Percentiles rank a stretch among this genome's conserved stretches.
phyloP scores from a whole-genome alignment of 2,888 invertebrate genomes.

The Diarsia brunnea region DNA sequence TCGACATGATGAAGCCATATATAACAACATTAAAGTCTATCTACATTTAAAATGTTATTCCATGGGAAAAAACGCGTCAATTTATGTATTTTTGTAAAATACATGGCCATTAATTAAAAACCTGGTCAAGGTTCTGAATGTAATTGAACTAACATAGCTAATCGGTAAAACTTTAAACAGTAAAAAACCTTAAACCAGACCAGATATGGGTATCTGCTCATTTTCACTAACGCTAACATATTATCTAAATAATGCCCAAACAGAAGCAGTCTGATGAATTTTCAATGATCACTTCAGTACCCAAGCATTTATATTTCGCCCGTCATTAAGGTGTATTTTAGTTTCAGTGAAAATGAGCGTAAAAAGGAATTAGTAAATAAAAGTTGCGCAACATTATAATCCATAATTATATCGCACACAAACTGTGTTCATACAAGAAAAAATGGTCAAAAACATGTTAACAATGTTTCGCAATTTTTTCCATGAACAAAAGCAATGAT shows the following conservation, averaged over 20 bases:
- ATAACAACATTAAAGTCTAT: too few species aligned
- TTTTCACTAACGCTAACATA: background rate
- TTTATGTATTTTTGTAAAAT: background rate
- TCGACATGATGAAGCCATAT: too few species aligned
- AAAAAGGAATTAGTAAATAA: background rate
- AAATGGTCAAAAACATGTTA: background rate
- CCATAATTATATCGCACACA: background rate
- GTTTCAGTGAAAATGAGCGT: background rate
- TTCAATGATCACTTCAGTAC: background rate
- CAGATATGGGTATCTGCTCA: background rate
- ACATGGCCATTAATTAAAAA: background rate
- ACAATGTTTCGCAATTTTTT: conserved; percentile 1
- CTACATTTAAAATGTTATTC: background rate
- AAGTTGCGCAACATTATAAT: background rate
- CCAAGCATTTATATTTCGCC: background rate
- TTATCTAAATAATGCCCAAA: background rate
- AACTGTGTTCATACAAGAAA: background rate
- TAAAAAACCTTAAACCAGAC: too few species aligned
- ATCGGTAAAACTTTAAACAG: background rate
- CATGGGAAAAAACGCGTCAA: background rate
- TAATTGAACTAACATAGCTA: background rate
- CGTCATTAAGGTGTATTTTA: background rate
- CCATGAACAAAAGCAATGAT: background rate
- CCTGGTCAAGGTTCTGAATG: background rate
- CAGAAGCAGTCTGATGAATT: background rate